These are phyloP conservation scores for Porites lobata DNA, from an alignment of 92 coral and sea anemone species.

Conservation along the genomic window DNA sequence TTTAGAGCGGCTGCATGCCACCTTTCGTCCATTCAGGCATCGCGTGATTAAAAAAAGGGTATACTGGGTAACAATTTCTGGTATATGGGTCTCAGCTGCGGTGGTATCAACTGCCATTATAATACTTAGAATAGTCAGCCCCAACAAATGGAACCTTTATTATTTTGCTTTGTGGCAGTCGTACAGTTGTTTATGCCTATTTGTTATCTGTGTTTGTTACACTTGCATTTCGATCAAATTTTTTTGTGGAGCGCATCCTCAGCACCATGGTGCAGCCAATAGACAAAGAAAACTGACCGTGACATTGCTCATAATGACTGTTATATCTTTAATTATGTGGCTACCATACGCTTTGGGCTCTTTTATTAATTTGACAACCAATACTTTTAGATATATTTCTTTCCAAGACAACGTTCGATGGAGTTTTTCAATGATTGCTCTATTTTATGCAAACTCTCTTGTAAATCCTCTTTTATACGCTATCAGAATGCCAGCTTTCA, in stretches of 20 bases:
- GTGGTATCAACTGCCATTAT: neutral
- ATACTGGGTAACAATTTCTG: neutral
- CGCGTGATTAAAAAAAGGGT: neutral
- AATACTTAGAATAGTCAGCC: too few relatives aligned
- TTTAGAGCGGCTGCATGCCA: too few relatives aligned
- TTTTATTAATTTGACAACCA: neutral
- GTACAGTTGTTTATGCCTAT: neutral
- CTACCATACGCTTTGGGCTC: neutral
- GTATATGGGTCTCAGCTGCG: neutral
- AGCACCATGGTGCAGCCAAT: neutral
- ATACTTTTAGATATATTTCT: neutral
- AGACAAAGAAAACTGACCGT: neutral
- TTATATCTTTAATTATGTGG: neutral
- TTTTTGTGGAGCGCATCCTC: neutral
- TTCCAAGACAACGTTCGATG: neutral
- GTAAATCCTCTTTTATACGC: neutral
- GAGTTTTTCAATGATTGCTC: neutral
- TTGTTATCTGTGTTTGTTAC: neutral
- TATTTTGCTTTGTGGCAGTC: too few relatives aligned
- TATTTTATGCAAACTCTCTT: neutral
- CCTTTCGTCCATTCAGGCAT: too few relatives aligned
- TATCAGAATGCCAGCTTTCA: neutral
- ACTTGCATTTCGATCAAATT: neutral
- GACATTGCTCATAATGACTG: neutral
- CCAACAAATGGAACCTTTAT: too few relatives aligned